A percentile compares a stretch with the other conserved stretches of the same genome.
phyloP scores from a whole-genome alignment of 2,113 vertebrate genomes.

The Chaetodon auriga region DNA sequence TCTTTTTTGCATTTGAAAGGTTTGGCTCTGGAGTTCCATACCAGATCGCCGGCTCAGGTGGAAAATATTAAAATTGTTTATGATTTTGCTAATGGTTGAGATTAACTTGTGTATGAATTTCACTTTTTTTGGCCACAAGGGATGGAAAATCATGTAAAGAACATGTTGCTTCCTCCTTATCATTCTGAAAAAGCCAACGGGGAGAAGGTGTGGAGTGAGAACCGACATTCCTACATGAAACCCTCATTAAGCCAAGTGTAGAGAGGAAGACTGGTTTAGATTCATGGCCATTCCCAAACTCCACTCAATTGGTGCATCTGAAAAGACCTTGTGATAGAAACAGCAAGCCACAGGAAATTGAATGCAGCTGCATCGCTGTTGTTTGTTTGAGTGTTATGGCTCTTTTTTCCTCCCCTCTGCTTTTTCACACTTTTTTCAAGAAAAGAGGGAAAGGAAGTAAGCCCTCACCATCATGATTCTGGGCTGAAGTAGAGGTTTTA shows the following conservation, averaged over 20 bases:
- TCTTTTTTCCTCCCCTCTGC: conserved; percentile 9
- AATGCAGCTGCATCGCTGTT: conserved; percentile 74
- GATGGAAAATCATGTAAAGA: conserved; percentile 34
- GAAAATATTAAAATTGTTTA: conserved; percentile 42
- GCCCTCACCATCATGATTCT: background rate
- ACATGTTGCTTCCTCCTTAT: conserved; percentile 31
- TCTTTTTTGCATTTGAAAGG: conserved; percentile 5
- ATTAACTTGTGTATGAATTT: conserved; percentile 26
- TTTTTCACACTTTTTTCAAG: conserved; percentile 35
- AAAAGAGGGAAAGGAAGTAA: conserved; percentile 13
- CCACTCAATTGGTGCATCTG: conserved; percentile 67
- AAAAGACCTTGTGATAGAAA: conserved; percentile 77
- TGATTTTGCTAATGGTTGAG: conserved; percentile 27
- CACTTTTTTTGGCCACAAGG: background rate
- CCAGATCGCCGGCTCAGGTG: conserved; percentile 6
- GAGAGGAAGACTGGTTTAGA: conserved; percentile 72
- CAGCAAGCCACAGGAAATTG: conserved; percentile 79
- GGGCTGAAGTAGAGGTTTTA: conserved; percentile 30
- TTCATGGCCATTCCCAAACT: conserved; percentile 74
- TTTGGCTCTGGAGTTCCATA: background rate
- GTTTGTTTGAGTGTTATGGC: conserved; percentile 66
- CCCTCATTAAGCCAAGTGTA: conserved; percentile 68
- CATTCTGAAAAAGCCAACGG: conserved; percentile 37
- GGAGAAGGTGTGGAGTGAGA: conserved; percentile 69
- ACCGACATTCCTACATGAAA: conserved; percentile 63